A percentile compares a stretch with the other conserved stretches of the same genome.
phyloP scores from a whole-genome alignment of 2,888 invertebrate genomes.

The Scrobipalpa atriplicella region DNA sequence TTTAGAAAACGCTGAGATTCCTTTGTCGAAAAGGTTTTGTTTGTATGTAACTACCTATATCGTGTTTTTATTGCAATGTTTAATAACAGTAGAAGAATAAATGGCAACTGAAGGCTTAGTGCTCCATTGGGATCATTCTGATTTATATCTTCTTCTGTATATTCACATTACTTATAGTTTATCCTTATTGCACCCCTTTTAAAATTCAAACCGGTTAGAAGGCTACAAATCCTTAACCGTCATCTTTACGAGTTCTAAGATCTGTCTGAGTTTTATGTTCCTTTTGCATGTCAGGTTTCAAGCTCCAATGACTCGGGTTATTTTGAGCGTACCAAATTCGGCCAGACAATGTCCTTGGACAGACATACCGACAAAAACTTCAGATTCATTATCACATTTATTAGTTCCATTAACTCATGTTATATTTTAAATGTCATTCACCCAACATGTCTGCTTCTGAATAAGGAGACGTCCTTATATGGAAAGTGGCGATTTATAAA shows the following conservation, averaged over 20 bases:
- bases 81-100: no score
- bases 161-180: no score
- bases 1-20: slow-evolving; percentile 2
- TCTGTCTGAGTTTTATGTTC: slow-evolving; percentile 16
- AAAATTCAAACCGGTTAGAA: not conserved
- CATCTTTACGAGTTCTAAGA: slow-evolving; percentile 14
- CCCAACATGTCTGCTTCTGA: not conserved
- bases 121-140: no score
- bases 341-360: slow-evolving; percentile 33
- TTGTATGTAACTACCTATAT: not conserved
- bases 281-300: slow-evolving; percentile 20
- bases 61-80: no score
- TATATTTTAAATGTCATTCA: slow-evolving; percentile 23
- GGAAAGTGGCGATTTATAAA: slow-evolving; percentile 9
- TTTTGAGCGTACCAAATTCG: slow-evolving; percentile 29
- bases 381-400: slow-evolving; percentile 12
- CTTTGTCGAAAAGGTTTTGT: not conserved
- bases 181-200: no score
- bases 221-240: not conserved
- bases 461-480: slow-evolving; percentile 18
- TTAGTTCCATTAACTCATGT: slow-evolving; percentile 2
- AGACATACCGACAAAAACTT: slow-evolving; percentile 31
- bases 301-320: slow-evolving; percentile 24
- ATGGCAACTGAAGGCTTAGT: no score
- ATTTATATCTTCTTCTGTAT: no score